A percentile compares a stretch with the other conserved stretches of the same genome.
Conservation (phyloP, 1,140 invertebrate genomes). For the Dendrolimus punctatus region DNA sequence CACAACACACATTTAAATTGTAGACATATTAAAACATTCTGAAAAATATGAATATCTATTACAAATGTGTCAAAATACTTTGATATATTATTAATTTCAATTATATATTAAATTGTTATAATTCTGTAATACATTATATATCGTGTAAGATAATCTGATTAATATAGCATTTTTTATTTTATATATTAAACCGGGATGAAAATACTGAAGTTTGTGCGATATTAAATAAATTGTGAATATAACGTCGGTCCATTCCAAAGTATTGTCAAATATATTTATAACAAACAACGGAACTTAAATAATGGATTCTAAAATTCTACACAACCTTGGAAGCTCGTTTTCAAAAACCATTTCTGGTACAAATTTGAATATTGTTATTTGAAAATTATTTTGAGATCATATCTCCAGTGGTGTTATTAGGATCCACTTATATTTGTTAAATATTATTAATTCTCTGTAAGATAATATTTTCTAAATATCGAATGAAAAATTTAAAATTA, state of each 20-base stretch:
- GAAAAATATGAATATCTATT: conserved; percentile 50
- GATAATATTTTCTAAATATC: too few species aligned
- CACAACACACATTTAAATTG: conserved; percentile 55
- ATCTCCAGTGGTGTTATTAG: conserved; percentile 1
- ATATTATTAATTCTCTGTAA: too few species aligned
- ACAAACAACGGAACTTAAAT: conserved; percentile 30
- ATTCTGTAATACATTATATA: too few species aligned
- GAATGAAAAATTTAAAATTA: too few species aligned
- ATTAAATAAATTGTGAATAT: conserved; percentile 35
- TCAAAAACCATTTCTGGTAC: neutral
- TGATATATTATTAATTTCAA: conserved; percentile 53
- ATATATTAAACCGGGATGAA: too few species aligned
- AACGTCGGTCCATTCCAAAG: conserved; percentile 55
- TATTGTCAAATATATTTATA: conserved; percentile 57
- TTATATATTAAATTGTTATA: neutral
- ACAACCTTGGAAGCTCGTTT: conserved; percentile 59
- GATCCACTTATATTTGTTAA: too few species aligned
- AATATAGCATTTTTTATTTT: too few species aligned
- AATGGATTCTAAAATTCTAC: conserved; percentile 42
- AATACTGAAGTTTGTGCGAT: conserved; percentile 41
- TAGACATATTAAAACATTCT: conserved; percentile 57
- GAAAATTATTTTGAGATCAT: conserved; percentile 1
- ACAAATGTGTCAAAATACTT: conserved; percentile 34
- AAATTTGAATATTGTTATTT: conserved; percentile 1
- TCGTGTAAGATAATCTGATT: too few species aligned